phyloP scores from a whole-genome alignment of 2,888 invertebrate genomes.

The Dascillus cervinus region DNA sequence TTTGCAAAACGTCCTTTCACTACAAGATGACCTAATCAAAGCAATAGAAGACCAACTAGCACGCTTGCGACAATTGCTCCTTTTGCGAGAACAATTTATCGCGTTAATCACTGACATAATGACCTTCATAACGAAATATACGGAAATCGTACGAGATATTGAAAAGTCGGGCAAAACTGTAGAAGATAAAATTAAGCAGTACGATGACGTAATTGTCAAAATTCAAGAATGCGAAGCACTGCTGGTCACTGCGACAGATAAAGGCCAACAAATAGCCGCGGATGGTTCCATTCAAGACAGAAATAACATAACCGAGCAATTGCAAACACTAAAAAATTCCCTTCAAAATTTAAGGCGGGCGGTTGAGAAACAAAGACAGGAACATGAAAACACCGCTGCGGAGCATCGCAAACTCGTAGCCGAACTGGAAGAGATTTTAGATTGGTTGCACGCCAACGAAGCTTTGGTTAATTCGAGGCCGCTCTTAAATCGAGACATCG shows the following conservation, averaged over 20 bases:
- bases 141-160: slow-evolving; percentile 75
- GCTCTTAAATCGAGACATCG: slow-evolving; percentile 66
- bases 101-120: slow-evolving; percentile 80
- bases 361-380: slow-evolving; percentile 79
- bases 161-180: slow-evolving; percentile 75
- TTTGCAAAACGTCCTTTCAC: slow-evolving; percentile 66
- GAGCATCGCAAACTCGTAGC: slow-evolving; percentile 79
- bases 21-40: slow-evolving; percentile 80
- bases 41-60: slow-evolving; percentile 81
- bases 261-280: slow-evolving; percentile 86
- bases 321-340: slow-evolving; percentile 81
- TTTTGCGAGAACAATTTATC: slow-evolving; percentile 82
- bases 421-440: slow-evolving; percentile 75
- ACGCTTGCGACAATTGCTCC: slow-evolving; percentile 66
- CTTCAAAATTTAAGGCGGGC: slow-evolving; percentile 68
- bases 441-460: slow-evolving; percentile 78
- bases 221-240: slow-evolving; percentile 88
- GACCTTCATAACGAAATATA: slow-evolving; percentile 80
- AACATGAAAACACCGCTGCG: slow-evolving; percentile 80
- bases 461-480: slow-evolving; percentile 76
- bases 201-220: slow-evolving; percentile 76
- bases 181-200: slow-evolving; percentile 80
- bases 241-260: slow-evolving; percentile 79
- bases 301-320: slow-evolving; percentile 78
- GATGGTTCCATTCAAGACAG: slow-evolving; percentile 84